Evolutionary conservation across 2,888 invertebrate genomes (phyloP).

Genomic region (Terebella lapidaria): DNA sequence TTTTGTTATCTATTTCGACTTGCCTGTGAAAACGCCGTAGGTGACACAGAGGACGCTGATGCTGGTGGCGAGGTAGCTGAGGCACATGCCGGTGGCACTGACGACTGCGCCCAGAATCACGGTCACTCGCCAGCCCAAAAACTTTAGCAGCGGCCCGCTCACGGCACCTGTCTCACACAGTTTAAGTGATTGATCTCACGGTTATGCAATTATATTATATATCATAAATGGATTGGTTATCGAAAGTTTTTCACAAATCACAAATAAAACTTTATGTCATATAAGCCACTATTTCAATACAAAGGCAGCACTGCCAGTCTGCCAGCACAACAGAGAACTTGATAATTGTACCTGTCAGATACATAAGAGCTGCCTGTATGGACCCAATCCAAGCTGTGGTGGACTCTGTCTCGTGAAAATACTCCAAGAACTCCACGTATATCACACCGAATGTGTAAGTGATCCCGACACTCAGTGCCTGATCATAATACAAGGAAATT

Average conservation of each 20-base stretch:
- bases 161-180: slow-evolving; percentile 90
- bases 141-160: slow-evolving; percentile 89
- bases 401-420: slow-evolving; percentile 17
- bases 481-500: too few relatives aligned
- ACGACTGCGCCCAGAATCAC: slow-evolving; percentile 78
- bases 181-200: too few relatives aligned
- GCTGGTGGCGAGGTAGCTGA: slow-evolving; percentile 77
- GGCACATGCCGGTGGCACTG: slow-evolving; percentile 70
- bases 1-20: too few relatives aligned
- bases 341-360: slow-evolving; percentile 27
- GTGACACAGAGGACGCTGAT: slow-evolving; percentile 81
- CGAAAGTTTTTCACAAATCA: too few relatives aligned
- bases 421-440: slow-evolving; percentile 17
- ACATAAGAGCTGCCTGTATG: slow-evolving; percentile 23
- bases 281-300: too few relatives aligned
- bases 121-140: slow-evolving; percentile 85
- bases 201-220: too few relatives aligned
- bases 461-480: slow-evolving; percentile 20
- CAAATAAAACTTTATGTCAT: too few relatives aligned
- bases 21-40: slow-evolving; percentile 80
- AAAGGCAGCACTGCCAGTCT: too few relatives aligned
- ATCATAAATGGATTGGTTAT: too few relatives aligned
- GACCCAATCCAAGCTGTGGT: slow-evolving; percentile 25
- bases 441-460: slow-evolving; percentile 26
- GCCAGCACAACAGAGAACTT: too few relatives aligned